phyloP scores from a whole-genome alignment of 2,888 invertebrate genomes.

The Apotomis betuletana region DNA sequence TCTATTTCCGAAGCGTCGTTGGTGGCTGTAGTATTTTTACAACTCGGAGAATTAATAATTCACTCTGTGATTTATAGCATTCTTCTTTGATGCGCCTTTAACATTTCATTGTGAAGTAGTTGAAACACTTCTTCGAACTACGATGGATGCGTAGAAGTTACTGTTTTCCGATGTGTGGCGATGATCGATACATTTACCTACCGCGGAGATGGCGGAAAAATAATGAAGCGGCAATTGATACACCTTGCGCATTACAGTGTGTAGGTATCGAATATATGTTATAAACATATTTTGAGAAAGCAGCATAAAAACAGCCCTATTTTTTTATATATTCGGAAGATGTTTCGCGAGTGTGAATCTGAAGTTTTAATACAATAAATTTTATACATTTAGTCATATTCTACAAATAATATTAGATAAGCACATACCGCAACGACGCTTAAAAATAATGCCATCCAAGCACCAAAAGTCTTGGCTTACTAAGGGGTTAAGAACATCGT shows the following conservation, averaged over 20 bases:
- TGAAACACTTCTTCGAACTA: slow-evolving; percentile 25
- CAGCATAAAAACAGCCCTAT: too few relatives aligned
- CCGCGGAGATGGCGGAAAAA: not conserved
- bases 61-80: slow-evolving; percentile 23
- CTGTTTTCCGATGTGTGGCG: slow-evolving; percentile 8
- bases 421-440: too few relatives aligned
- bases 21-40: slow-evolving; percentile 27
- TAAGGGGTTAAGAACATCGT: too few relatives aligned
- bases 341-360: too few relatives aligned
- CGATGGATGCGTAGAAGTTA: not conserved
- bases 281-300: too few relatives aligned
- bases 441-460: too few relatives aligned
- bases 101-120: slow-evolving; percentile 19
- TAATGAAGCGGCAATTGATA: not conserved
- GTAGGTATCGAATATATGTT: too few relatives aligned
- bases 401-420: too few relatives aligned
- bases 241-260: not conserved
- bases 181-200: slow-evolving; percentile 11
- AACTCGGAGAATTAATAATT: slow-evolving; percentile 26
- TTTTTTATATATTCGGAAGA: too few relatives aligned
- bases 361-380: too few relatives aligned
- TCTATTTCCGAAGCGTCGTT: slow-evolving; percentile 17
- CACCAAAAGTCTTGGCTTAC: too few relatives aligned
- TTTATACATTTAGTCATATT: too few relatives aligned
- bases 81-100: slow-evolving; percentile 23